Evolutionary conservation across 2,888 invertebrate species (phyloP), one percentile per base, ranked within the genome.

Genomic region (Strigamia transsilvanica): DNA sequence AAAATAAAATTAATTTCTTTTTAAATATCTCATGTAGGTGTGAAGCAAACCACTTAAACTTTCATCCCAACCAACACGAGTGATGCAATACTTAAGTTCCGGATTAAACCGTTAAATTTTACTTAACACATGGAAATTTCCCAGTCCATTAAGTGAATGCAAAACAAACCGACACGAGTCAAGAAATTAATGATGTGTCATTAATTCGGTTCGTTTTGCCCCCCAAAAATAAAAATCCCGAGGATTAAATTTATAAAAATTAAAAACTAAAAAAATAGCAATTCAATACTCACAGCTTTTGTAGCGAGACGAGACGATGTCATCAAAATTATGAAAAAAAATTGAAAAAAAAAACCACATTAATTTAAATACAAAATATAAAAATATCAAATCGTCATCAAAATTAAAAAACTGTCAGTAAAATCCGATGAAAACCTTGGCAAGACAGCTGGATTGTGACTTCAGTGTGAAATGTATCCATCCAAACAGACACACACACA

Each of bases 381-480:
- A 61, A 61, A 23, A 23, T 18, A n/a, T 18, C 21, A 61, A 18
- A n/a, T 18, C 21, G 18, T n/a, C 5, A 21, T n/a, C 7, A 18
- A 18, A 3, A 23, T 61, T 61, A 0, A 9, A 46, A 46, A n/a
- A 46, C 12, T 46, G 46, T 56, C 56, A 56, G 56, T 56, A 18
- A 18, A 18, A 18, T 15, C 18, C 56, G 18, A 56, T 56, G 56
- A 7, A 27, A 73, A 73, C 73, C 73, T 73, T 27, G 27, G 27
- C 73, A 73, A 27, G 27, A 27, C 73, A 73, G 73, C 32, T 73
- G 73, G 27, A 73, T 73, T 32, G 15, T 73, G 73, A 32, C 73
- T n/a, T 73, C 73, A 15, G 73, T 73, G 32, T 73, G 73, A 73
- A 73, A 73, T 32, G 73, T 73, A 73, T 73, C 73, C 73, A 73